These are phyloP conservation scores for Odontocerum albicorne DNA, from an alignment of 2,888 invertebrate genomes.

Conservation along the genomic window DNA sequence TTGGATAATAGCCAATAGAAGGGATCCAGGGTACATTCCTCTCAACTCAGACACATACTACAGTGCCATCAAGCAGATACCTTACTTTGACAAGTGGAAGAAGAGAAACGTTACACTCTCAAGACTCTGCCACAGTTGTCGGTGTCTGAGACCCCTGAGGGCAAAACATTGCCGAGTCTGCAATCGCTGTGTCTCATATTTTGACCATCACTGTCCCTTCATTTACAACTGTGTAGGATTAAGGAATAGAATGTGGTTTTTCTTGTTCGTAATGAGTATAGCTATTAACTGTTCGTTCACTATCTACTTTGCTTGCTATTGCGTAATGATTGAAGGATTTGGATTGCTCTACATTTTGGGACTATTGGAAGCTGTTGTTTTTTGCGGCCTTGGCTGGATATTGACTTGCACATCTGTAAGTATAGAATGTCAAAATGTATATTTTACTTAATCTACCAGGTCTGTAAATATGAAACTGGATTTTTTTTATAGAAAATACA, in stretches of 20 bases:
- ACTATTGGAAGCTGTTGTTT: slow-evolving; percentile 78
- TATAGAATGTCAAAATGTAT: too few relatives aligned
- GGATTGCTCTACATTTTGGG: slow-evolving; percentile 84
- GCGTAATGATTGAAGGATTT: slow-evolving; percentile 82
- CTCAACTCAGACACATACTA: slow-evolving; percentile 90
- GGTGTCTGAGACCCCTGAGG: slow-evolving; percentile 81
- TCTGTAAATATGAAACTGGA: too few relatives aligned
- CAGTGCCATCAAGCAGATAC: slow-evolving; percentile 87
- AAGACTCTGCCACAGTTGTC: slow-evolving; percentile 87
- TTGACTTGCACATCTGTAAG: slow-evolving; percentile 85
- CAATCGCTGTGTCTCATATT: slow-evolving; percentile 85
- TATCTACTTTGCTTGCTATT: slow-evolving; percentile 85
- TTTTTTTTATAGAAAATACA: too few relatives aligned
- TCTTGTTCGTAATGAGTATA: slow-evolving; percentile 83
- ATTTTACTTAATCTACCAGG: background rate
- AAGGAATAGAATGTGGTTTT: slow-evolving; percentile 92
- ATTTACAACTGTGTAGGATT: slow-evolving; percentile 94
- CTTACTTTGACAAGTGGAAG: slow-evolving; percentile 91
- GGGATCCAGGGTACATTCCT: slow-evolving; percentile 88
- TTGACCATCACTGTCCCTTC: slow-evolving; percentile 95
- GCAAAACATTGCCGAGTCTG: slow-evolving; percentile 93
- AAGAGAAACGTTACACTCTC: slow-evolving; percentile 80
- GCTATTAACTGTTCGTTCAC: slow-evolving; percentile 87
- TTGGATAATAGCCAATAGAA: slow-evolving; percentile 85
- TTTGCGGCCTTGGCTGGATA: slow-evolving; percentile 85